Evolutionary conservation across 2,797 vertebrate genomes (phyloP), one percentile per base, ranked within the genome.

Genomic region (Pangasius mekongensis): DNA sequence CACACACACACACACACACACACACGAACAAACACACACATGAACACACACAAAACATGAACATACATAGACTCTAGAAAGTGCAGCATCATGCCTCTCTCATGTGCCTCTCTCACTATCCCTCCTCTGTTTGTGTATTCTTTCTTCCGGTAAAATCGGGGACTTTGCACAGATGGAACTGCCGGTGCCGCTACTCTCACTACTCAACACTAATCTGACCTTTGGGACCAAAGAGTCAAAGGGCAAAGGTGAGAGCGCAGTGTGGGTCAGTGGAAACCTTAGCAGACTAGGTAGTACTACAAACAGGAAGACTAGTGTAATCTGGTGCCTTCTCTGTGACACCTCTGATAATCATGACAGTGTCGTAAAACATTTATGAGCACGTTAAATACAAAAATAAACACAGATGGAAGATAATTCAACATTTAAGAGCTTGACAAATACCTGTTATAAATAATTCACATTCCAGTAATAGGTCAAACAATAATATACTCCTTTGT

Each of bases 201-300:
- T 67, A 14, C 49, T 87, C 62, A 11, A 49, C 56, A n/a, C 62
- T 81, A 66, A 80, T 56, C 30, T 60, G 30, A 39, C 86, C 62
- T 73, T 36, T 52, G 13, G 60, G 71, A 20, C 47, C 27, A 88
- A 66, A 36, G 27, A 30, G 67, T 84, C 69, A 76, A 56, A 60
- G 87, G 73, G 80, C 83, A 86, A 24, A 83, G 88, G 60, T 74
- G 74, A 88, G 60, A 69, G 83, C 30, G 30, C 78, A 67, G 33
- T 71, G 64, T 9, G 83, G 69, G 64, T 88, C 33, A 66, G 60
- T 80, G 85, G 62, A 78, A 52, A 67, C 74, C 30, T 14, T 52
- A 80, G n/a, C 43, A 11, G 60, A 67, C 43, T 60, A 69, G 86
- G 77, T 69, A 80, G 49, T 43, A 60, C 36, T 62, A 71, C 67